Evolutionary conservation across 2,113 vertebrate species (phyloP), one percentile per base, ranked within the genome.

Genomic region (Silurus asotus): DNA sequence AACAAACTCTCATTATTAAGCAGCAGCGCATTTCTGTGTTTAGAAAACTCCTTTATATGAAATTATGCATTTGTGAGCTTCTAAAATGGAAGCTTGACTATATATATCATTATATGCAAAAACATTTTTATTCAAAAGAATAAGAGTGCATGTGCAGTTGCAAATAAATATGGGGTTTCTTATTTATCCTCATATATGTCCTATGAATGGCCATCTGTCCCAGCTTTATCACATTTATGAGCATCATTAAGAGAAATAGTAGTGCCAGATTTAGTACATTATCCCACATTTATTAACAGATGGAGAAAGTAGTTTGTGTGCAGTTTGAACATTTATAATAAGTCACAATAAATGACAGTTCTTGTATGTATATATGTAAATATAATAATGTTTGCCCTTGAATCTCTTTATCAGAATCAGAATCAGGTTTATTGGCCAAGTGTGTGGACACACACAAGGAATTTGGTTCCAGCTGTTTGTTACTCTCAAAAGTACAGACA

Each of bases 251-350:
- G 4, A 78, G 37, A 15, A 19, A 9, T 53, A 20, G 4, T 7
- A 58, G 74, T 53, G 55, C 77, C 56, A 79, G 55, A 79, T 79
- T 59, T 79, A 59, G 77, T 45, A 37, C 55, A 79, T 59, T 79
- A 76, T 55, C 6, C 55, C 55, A 17, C 45, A 5, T 79, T 79
- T 10, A 79, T 45, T 79, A 79, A 79, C 77, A 79, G 77, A 79
- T 79, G 77, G 55, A 20, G 28, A 77, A 77, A 25, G 10, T 77
- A 77, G 51, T 19, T 37, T 37, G 37, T 77, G n/a, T 48, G 23
- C 45, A 0, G 9, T 77, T 77, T 56, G 15, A 74, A 49, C 45
- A 4, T 74, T 20, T 25, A 76, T 76, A 76, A n/a, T 55, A 55
- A 76, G 74, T 25, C 17, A 56, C 51, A n/a, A n/a, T n/a, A n/a